Evolutionary conservation across 92 coral and sea anemone genomes (phyloP).

Genomic region (Blastomussa wellsi): DNA sequence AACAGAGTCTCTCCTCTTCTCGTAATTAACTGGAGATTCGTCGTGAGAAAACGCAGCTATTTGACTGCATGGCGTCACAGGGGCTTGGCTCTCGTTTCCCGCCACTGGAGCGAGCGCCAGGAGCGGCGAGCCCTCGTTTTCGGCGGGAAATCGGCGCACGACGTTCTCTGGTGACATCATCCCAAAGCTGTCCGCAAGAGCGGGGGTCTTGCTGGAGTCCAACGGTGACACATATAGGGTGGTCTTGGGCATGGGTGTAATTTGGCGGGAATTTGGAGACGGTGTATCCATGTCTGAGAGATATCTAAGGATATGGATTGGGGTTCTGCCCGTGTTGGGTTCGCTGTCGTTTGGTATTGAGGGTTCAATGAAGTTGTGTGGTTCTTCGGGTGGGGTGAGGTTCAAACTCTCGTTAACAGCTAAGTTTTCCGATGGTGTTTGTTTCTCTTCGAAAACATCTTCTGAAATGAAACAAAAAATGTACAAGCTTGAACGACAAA

Average conservation of each 20-base stretch:
- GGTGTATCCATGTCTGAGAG: slow-evolving; percentile 72
- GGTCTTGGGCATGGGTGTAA: slow-evolving; percentile 73
- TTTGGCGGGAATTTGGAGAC: slow-evolving; percentile 63
- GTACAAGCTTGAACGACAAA: no score
- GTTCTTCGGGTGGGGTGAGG: slow-evolving; percentile 28
- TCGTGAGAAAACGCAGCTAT: slow-evolving; percentile 44
- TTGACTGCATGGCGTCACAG: slow-evolving; percentile 51
- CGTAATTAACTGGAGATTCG: slow-evolving; percentile 36
- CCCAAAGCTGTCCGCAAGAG: slow-evolving; percentile 22
- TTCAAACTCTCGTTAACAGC: background rate
- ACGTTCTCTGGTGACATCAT: slow-evolving; percentile 33
- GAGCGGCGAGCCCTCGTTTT: slow-evolving; percentile 35
- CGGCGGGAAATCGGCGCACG: slow-evolving; percentile 33
- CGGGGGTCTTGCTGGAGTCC: slow-evolving; percentile 20
- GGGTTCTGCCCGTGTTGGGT: slow-evolving; percentile 44
- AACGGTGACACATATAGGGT: slow-evolving; percentile 65
- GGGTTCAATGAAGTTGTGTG: background rate
- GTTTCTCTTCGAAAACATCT: slow-evolving; percentile 2
- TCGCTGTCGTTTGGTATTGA: slow-evolving; percentile 22
- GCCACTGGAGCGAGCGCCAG: slow-evolving; percentile 45
- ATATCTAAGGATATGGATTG: slow-evolving; percentile 45
- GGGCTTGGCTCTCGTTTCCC: slow-evolving; percentile 1
- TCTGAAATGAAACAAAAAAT: background rate
- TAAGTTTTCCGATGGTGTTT: background rate
- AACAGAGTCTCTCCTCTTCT: slow-evolving; percentile 75